Evolutionary conservation across 2,888 invertebrate species (phyloP), one percentile per base, ranked within the genome.

Genomic region (Drosophila multiciliata): DNA sequence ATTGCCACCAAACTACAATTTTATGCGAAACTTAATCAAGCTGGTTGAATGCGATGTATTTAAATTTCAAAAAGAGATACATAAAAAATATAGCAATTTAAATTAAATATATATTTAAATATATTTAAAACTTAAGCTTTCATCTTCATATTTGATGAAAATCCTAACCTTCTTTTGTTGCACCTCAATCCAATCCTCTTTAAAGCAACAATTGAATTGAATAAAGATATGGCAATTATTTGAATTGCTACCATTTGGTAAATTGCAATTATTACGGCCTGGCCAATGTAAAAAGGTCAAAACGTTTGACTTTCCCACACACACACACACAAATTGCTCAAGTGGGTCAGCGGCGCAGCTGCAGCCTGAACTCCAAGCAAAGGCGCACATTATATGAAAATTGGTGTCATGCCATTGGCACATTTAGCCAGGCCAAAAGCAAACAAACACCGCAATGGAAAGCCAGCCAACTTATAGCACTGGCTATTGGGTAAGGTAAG

Each of bases 381-480:
- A 75, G 65, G 70, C 70, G 79, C 62, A 68, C 73, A 75, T 73
- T 59, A 59, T 68, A 71, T 70, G 75, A 65, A 84, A 88, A 90
- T 91, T 83, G 87, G 83, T 90, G 90, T 90, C 91, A 87, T 86
- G 91, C 83, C 90, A 90, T 90, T 90, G 90, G 91, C 90, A 90
- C 87, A 90, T 90, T 85, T 91, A 78, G 78, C 73, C 74, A 53
- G 66, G 71, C 82, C 77, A 75, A 86, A 74, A 66, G 62, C 58
- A 77, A 77, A 73, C 66, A 67, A 36, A 64, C 36, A 59, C 7
- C 53, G 58, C 45, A 73, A 57, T 66, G 74, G 70, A 68, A 75
- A 63, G 67, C 74, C 26, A 50, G 45, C 49, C 49, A 49, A 58
- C 42, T 26, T 48, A 64, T 61, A n/a, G 48, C 53, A 53, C 55